Base-by-base conservation (phyloP, 2,888 invertebrate genomes). In the Poecilus cupreus region DNA sequence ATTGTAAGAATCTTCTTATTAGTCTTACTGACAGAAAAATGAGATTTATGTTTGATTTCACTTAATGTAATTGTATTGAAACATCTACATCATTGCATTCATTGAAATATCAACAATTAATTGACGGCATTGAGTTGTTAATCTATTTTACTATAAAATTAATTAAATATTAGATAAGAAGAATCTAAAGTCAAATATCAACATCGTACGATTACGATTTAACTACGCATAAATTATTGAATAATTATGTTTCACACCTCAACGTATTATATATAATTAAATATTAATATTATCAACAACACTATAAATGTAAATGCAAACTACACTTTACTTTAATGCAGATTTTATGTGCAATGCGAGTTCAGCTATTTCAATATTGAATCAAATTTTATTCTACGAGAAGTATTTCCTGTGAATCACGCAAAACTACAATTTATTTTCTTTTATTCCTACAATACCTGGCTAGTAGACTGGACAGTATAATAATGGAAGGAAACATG, bases 1-100 rank as follows among this genome's bases (percentile, higher is more conserved):
- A n/a, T 39, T 11, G 60, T 43, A 57, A 57, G 16, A 60, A 77
- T 77, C 11, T 54, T 75, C 75, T 77, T 60, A 60, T n/a, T 60
- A 26, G n/a, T 60, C 20, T 10, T n/a, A 4, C 16, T 60, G 5
- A 13, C 43, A 43, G 13, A 43, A 43, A 51, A 13, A 51, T 46
- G 3, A 4, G 16, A 51, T 18, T 51, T 18, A 16, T 18, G 51
- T 46, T 49, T 26, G 24, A 75, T 49, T 75, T 75, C 51, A 51
- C 51, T 75, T 51, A 75, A 26, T 24, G 49, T 22, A 49, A 49
- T 74, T 74, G 24, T 74, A 51, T 24, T 75, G 46, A 39, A 72
- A 43, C 43, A 0, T 46, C 10, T 46, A 13, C 46, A 2, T 46
- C n/a, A 13, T 13, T 18, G 8, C 1, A 0, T 18, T 13, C 18